phyloP scores from a whole-genome alignment of 2,888 invertebrate species.

The Resseliella maxima region DNA sequence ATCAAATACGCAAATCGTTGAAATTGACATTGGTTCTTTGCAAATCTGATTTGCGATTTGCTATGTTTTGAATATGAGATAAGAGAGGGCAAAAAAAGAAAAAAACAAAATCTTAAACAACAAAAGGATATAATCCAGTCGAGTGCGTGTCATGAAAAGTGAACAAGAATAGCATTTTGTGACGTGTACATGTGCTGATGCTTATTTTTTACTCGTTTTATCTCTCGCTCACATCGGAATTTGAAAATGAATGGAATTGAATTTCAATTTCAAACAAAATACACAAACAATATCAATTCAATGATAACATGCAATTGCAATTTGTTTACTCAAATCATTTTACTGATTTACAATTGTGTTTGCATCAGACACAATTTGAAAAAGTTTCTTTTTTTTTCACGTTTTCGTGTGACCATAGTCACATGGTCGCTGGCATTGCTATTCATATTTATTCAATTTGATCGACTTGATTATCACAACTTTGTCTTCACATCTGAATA shows the following conservation, averaged over 20 bases:
- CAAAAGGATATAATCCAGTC: too few species aligned
- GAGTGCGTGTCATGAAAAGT: neutral
- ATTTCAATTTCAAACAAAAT: neutral
- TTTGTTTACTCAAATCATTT: slow-evolving; percentile 9
- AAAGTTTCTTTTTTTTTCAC: neutral
- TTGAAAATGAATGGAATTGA: neutral
- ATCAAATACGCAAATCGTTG: neutral
- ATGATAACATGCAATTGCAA: neutral
- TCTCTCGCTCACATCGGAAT: neutral
- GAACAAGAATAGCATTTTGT: neutral
- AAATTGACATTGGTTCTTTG: slow-evolving; percentile 28
- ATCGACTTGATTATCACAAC: slow-evolving; percentile 18
- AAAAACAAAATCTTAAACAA: neutral
- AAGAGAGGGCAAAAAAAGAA: neutral
- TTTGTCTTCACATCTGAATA: too few species aligned
- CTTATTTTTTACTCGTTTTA: neutral
- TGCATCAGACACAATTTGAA: too few species aligned
- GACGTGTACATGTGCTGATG: neutral
- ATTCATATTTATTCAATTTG: neutral
- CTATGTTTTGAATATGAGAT: neutral
- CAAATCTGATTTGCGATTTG: neutral
- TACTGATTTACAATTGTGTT: neutral
- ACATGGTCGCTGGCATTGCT: neutral
- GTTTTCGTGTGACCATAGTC: neutral
- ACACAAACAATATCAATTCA: neutral